Percentiles rank a stretch among this genome's conserved stretches.
Conservation (phyloP, 2,888 invertebrate genomes). For the Craniophora ligustri region DNA sequence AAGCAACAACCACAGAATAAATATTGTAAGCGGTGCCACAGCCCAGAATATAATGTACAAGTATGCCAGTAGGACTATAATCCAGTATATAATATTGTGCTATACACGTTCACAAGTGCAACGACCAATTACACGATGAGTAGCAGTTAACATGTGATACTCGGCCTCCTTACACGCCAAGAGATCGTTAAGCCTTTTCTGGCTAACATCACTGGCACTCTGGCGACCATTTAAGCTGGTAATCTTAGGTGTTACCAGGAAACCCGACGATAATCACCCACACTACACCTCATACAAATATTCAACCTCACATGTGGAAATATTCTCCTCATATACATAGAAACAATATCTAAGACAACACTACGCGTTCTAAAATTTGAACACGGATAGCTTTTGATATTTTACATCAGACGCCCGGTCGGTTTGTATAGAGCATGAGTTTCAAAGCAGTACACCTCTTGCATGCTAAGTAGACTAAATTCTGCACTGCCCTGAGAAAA, state of each 20-base stretch:
- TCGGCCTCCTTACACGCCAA: conserved; percentile 14
- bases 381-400: conserved; percentile 13
- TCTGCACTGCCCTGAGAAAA: conserved; percentile 6
- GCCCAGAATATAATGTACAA: neutral
- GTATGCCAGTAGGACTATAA: neutral
- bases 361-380: neutral
- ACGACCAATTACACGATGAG: conserved; percentile 41
- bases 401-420: conserved; percentile 20
- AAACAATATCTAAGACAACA: neutral
- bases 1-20: too few species aligned
- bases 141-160: conserved; percentile 36
- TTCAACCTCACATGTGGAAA: conserved; percentile 6
- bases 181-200: conserved; percentile 41
- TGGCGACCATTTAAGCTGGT: conserved; percentile 5
- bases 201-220: conserved; percentile 5
- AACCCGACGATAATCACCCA: conserved; percentile 15
- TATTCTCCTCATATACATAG: neutral
- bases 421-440: conserved; percentile 29
- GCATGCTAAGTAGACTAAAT: conserved; percentile 41
- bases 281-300: too few species aligned
- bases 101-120: conserved; percentile 8
- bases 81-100: neutral
- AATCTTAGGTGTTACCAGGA: conserved; percentile 14
- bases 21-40: too few species aligned
- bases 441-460: conserved; percentile 18